Percentiles rank a stretch among this genome's conserved stretches.
Conservation (phyloP, 2,113 vertebrate genomes). For the Cairina moschata region DNA sequence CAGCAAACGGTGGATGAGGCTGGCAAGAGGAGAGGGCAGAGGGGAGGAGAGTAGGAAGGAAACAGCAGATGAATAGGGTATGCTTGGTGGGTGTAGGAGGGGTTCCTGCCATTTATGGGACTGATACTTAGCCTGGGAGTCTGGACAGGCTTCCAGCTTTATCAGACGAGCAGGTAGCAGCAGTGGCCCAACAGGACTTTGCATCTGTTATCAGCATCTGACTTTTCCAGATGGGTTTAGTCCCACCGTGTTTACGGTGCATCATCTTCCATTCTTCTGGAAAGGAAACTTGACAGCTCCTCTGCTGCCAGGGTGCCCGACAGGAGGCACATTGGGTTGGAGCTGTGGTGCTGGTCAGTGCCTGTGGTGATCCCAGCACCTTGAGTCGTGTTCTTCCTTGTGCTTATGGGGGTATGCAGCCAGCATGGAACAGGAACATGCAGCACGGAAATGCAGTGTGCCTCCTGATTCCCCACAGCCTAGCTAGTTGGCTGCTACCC, state of each 20-base stretch:
- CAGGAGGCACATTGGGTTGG: background rate
- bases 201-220: background rate
- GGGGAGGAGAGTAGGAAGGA: background rate
- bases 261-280: background rate
- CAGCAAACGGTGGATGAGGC: background rate
- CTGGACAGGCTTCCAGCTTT: background rate
- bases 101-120: background rate
- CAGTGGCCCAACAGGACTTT: accelerated
- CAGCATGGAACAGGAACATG: background rate
- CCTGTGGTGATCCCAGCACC: accelerated
- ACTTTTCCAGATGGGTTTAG: background rate
- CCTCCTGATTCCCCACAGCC: background rate
- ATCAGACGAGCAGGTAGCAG: background rate
- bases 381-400: accelerated
- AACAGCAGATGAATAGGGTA: background rate
- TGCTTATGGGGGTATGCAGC: background rate
- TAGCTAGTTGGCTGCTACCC: background rate
- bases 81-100: background rate
- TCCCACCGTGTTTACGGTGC: background rate
- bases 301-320: accelerated
- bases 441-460: accelerated
- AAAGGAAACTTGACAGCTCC: background rate
- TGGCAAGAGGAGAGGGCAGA: background rate
- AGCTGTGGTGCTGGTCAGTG: background rate
- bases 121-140: background rate